A percentile compares a stretch with the other conserved stretches of the same genome.
phyloP scores from a whole-genome alignment of 2,888 invertebrate species.

The Pseudococcus longispinus region DNA sequence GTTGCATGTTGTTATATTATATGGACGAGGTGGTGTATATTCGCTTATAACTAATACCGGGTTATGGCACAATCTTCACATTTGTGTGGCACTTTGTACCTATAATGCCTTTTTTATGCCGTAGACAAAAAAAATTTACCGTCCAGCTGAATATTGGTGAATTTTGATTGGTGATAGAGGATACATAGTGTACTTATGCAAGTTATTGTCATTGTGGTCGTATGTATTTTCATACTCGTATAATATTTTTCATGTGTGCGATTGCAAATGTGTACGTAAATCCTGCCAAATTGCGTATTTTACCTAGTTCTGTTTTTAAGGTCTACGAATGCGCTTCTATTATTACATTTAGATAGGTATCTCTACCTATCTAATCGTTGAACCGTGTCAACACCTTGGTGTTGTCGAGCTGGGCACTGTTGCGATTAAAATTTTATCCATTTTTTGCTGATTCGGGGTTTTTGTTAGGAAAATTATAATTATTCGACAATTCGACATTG shows the following conservation, averaged over 20 bases:
- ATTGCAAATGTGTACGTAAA: not conserved
- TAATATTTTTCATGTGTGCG: not conserved
- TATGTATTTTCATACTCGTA: not conserved
- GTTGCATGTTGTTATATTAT: conserved; percentile 7
- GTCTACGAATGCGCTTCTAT: not conserved
- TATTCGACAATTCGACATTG: not conserved
- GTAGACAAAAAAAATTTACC: not conserved
- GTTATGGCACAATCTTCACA: conserved; percentile 32
- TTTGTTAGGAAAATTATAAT: not conserved
- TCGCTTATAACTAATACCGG: conserved; percentile 29
- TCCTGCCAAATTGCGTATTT: not conserved
- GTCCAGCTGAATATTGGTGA: not conserved
- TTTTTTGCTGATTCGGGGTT: not conserved
- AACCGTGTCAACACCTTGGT: not conserved
- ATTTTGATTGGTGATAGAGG: not conserved
- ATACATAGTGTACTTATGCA: not conserved
- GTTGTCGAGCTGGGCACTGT: not conserved
- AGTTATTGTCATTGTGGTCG: not conserved
- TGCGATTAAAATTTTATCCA: not conserved
- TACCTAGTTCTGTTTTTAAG: not conserved
- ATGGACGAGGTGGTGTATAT: conserved; percentile 10
- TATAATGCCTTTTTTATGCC: conserved; percentile 1
- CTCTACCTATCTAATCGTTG: not conserved
- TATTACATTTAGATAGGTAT: not conserved
- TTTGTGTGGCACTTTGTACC: conserved; percentile 17